Evolutionary conservation across 2,113 vertebrate species (phyloP), one percentile per base, ranked within the genome.

Genomic region (Heterocephalus glaber): DNA sequence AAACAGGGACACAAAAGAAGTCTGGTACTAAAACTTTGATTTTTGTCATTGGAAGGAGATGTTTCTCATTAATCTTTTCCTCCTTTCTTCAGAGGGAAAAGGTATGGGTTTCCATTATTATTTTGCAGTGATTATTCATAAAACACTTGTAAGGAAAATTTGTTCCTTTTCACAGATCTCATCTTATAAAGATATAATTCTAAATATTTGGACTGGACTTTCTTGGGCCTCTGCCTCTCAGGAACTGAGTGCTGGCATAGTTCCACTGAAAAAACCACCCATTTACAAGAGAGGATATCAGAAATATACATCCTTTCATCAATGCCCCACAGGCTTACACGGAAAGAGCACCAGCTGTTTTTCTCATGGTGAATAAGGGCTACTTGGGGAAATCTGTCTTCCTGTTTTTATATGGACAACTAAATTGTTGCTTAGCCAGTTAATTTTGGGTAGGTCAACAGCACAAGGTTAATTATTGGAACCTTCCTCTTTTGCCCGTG

Each of bases 331-430:
- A 97, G 96, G 96, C 97, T 97, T 97, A 94, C 97, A 98, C 86
- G 97, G 98, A 97, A 98, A 98, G 93, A 97, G 97, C 96, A 95
- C 98, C 98, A 98, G 98, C 98, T 99, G 98, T 98, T 98, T 99
- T 99, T 99, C 98, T 99, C 98, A 98, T 98, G 98, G 98, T 98
- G 98, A 98, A 98, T 98, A 98, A 98, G 98, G 98, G 98, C 98
- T 98, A 98, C 98, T 99, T 98, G 98, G 98, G 98, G 98, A 98
- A 98, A 98, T 98, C 98, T 98, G 98, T 97, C 97, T 99, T 99
- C 99, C 98, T 99, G 98, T 99, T 99, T 99, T 98, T 98, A 98
- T 98, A 98, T 92, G 98, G 98, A 98, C 98, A 98, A 97, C 97
- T 98, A 98, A 98, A 98, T 98, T 98, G 98, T 98, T 98, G 97